Evolutionary conservation across 1,140 invertebrate genomes (phyloP).

Genomic region (Ceratoteleas bidentatus): DNA sequence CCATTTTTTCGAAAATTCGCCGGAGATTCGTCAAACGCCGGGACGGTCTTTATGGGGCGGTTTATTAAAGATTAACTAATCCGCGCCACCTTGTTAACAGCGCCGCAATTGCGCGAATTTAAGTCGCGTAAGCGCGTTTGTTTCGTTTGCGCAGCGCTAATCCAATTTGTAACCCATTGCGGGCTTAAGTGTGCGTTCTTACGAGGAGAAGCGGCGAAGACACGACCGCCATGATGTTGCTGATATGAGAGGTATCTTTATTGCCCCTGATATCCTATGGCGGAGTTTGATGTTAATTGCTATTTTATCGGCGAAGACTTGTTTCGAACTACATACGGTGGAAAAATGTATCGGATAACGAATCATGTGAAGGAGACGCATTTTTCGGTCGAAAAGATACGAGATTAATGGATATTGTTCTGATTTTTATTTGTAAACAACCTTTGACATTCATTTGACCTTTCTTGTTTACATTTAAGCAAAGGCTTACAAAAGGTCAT

Average conservation of each 20-base stretch:
- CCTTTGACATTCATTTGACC: no score
- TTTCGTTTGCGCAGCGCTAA: conserved; percentile 48
- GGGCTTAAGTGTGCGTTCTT: conserved; percentile 38
- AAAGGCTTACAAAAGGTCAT: no score
- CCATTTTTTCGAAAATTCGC: not conserved
- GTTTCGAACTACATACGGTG: no score
- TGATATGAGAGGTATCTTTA: conserved; percentile 76
- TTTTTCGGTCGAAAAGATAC: no score
- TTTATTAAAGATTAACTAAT: conserved; percentile 37
- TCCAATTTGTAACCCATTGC: conserved; percentile 58
- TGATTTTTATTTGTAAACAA: no score
- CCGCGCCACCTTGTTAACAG: conserved; percentile 23
- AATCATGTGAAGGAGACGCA: no score
- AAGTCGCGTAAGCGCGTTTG: conserved; percentile 16
- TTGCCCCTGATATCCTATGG: conserved; percentile 72
- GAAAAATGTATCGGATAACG: no score
- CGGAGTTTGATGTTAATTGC: conserved; percentile 77
- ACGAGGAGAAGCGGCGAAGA: conserved; percentile 28
- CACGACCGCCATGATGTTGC: conserved; percentile 46
- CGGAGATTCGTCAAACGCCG: not conserved
- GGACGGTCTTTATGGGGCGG: conserved; percentile 21
- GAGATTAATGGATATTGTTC: no score
- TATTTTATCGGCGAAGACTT: conserved; percentile 72
- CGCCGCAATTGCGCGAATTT: conserved; percentile 34
- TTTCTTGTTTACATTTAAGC: no score